Evolutionary conservation across 2,113 vertebrate genomes (phyloP), one percentile per base, ranked within the genome.

Genomic region (Albula glossodonta): DNA sequence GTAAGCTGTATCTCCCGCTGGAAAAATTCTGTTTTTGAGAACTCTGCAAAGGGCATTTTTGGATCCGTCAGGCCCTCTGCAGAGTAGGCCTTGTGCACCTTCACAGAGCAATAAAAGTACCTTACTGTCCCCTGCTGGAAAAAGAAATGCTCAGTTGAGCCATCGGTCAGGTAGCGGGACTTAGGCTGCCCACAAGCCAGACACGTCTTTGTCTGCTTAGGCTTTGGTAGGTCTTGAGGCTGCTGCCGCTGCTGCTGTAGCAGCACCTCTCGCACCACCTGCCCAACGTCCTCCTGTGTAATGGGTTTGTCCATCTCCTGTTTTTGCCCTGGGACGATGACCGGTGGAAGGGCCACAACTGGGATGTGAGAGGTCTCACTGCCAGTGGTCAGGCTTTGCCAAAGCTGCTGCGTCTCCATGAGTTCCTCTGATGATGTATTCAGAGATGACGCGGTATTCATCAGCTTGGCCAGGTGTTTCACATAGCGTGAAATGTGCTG

Each of bases 111-210:
- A 13, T 86, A 88, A 48, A 88, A 88, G 9, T 84, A 86, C 6
- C n/a, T n/a, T 17, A 83, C 83, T 9, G 56, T 13, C 5, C 84
- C 81, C 57, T 19, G 41, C 57, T 84, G 84, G n/a, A 81, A 83
- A 50, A 87, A 79, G 5, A 48, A 80, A 49, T 83, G 80, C 51
- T 82, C 50, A 8, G 87, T 82, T 17, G 70, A 83, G 8, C 80
- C 84, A 60, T 88, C 87, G 78, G 13, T 17, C 49, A 52, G 5
- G 41, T 79, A 79, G 0, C 13, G 66, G 5, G 80, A 83, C 80
- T 88, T 88, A 8, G 80, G 84, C 84, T 88, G 84, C 2, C 87
- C 81, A 88, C 87, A 85, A 5, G 80, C 52, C 31, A 85, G n/a
- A 52, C 80, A 88, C 0, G 19, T 85, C 49, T 79, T 88, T 8